Evolutionary conservation across 1,140 invertebrate species (phyloP), one percentile per base, ranked within the genome.

Genomic region (Zaprionus vittiger): DNA sequence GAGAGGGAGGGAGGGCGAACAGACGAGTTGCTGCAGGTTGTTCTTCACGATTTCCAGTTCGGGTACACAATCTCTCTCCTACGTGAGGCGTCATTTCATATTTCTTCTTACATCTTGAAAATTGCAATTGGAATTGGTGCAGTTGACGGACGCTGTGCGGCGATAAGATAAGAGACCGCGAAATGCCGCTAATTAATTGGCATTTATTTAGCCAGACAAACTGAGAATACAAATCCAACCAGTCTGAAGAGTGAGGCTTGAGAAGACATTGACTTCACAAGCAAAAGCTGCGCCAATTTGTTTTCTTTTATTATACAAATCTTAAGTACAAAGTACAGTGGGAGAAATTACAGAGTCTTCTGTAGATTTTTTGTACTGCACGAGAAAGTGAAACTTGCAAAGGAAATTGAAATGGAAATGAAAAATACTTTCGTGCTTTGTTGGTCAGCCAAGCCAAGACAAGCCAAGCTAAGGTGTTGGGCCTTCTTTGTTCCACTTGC

Each of bases 21-120:
- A 41, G 65, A 68, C 54, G 44, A 11, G 31, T 34, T 34, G 31
- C 31, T 11, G 31, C 31, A 31, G 41, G 41, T 49, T 31, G 34
- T 38, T 37, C 9, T 64, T n/a, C 41, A 7, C 41, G 64, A 15
- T 31, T 41, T 60, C 59, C 24, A 38, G 37, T 61, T 61, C 26
- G 14, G 28, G 38, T 26, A 22, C 20, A 17, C 52, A 26, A 55
- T 57, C 31, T 57, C 41, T 57, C 41, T 57, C 65, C 47, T 64
- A 67, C 63, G 83, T 73, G 83, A 82, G 79, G 65, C 76, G 77
- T 86, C 65, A 80, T 80, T 74, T 86, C 70, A 80, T 84, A 85
- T 79, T 80, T 70, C 26, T 57, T 61, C 52, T 63, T 73, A 66
- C 80, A 80, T 77, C 57, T 80, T 41, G 65, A 61, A 15, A 37